Percentiles rank a stretch among this genome's conserved stretches.
phyloP scores from a whole-genome alignment of 1,140 invertebrate genomes.

The Orussus abietinus region DNA sequence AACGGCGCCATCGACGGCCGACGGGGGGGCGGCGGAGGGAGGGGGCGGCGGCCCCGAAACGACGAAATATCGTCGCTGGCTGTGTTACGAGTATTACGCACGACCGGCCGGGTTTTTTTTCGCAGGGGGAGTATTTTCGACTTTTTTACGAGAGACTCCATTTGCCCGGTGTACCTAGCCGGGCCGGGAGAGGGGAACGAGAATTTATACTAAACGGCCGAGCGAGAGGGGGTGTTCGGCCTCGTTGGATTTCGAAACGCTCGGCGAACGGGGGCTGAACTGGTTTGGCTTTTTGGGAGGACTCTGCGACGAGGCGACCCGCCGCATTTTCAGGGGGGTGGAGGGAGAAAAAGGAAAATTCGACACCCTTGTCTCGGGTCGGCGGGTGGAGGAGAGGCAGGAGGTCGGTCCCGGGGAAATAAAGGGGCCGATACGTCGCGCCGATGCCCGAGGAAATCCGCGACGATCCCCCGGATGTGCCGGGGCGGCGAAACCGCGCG shows the following conservation, averaged over 20 bases:
- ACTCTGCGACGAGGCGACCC: background rate
- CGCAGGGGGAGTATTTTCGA: too few species aligned
- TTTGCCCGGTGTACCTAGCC: too few species aligned
- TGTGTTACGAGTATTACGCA: too few species aligned
- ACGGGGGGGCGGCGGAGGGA: conserved; percentile 13
- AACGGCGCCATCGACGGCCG: conserved; percentile 31
- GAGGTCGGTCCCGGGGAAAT: conserved; percentile 1
- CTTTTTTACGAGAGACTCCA: too few species aligned
- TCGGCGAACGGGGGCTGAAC: too few species aligned
- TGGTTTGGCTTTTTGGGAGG: too few species aligned
- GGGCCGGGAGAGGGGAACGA: too few species aligned
- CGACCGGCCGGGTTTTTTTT: too few species aligned
- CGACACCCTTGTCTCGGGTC: too few species aligned
- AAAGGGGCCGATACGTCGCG: background rate
- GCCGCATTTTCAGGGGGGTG: conserved; percentile 5
- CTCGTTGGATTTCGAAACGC: too few species aligned
- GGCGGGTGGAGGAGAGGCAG: conserved; percentile 1
- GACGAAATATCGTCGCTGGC: conserved; percentile 7
- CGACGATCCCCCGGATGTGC: background rate
- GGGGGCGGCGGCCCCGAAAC: conserved; percentile 2
- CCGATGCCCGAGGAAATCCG: conserved; percentile 2
- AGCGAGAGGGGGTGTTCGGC: background rate
- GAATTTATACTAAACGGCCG: too few species aligned
- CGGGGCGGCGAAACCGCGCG: too few species aligned
- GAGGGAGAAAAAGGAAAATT: conserved; percentile 8